These are phyloP conservation scores for Solen grandis DNA, from an alignment of 1,140 invertebrate genomes.

Conservation along the genomic window DNA sequence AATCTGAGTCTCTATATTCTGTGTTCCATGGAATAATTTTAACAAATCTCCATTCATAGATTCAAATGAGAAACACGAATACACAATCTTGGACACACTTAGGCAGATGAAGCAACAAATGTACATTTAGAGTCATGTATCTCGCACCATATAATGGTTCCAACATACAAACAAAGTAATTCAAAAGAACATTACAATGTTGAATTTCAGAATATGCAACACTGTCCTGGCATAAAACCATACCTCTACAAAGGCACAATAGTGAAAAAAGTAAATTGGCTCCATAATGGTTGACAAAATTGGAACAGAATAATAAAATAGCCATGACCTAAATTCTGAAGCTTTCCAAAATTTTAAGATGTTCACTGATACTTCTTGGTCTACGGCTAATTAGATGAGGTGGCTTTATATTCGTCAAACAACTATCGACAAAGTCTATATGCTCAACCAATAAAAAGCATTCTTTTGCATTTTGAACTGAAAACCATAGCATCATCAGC, in stretches of 20 bases:
- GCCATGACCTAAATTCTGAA: too few species aligned
- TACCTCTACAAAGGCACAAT: neutral
- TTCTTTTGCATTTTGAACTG: neutral
- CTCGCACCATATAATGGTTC: slow-evolving; percentile 4
- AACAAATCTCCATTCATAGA: slow-evolving; percentile 49
- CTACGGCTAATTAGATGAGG: too few species aligned
- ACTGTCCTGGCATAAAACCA: neutral
- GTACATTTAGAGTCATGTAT: slow-evolving; percentile 14
- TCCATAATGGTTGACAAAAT: too few species aligned
- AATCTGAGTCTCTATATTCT: slow-evolving; percentile 49
- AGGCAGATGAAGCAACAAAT: slow-evolving; percentile 7
- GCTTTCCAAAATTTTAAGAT: slow-evolving; percentile 3
- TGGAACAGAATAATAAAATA: too few species aligned
- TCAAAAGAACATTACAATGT: too few species aligned
- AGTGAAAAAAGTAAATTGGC: too few species aligned
- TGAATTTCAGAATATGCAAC: neutral
- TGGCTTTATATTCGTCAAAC: too few species aligned
- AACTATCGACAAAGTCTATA: neutral
- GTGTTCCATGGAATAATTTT: slow-evolving; percentile 50
- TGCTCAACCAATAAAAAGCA: neutral
- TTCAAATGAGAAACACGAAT: slow-evolving; percentile 54
- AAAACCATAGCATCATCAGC: slow-evolving; percentile 11
- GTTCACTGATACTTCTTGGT: neutral
- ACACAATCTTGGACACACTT: slow-evolving; percentile 2
- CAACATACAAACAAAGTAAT: slow-evolving; percentile 1